Evolutionary conservation across 2,113 vertebrate species (phyloP), one percentile per base, ranked within the genome.

Genomic region (Romanogobio albipinnatus): DNA sequence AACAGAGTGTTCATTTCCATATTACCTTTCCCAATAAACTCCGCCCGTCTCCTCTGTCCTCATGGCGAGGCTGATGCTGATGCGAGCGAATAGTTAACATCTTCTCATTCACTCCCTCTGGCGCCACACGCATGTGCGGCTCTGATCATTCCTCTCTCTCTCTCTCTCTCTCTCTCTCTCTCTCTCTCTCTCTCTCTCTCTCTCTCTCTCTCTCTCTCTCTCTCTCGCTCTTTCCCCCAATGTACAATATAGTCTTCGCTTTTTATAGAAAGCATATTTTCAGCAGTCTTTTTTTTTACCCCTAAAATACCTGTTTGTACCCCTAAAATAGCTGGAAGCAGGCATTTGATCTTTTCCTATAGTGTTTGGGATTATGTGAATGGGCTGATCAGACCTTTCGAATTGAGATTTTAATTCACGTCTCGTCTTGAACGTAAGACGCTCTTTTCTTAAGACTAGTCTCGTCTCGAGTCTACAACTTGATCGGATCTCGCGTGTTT

Each of bases 21-120:
- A 80, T 13, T 66, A 71, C 59, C 36, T 78, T 84, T 66, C 24
- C 51, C 29, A 76, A 39, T 43, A 47, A 76, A 62, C 71, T 66
- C 66, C 71, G 39, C 74, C 85, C 61, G 66, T 61, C 81, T 59
- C 71, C 58, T 26, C 81, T 47, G 53, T 80, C 29, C 81, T 68
- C 73, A 62, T 29, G 68, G 64, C 79, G 73, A 59, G 56, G 76
- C 64, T 85, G 85, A 84, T 85, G 83, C 80, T 86, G 85, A 87
- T 77, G 76, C 47, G 84, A 84, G 85, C 26, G 86, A 81, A 79
- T 82, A 83, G 86, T 86, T 84, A 86, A 77, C 87, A 71, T 90
- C 79, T 76, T 89, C 84, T 82, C 88, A 75, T 73, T 81, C 81
- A 83, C 75, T 88, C 84, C 68, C 76, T 59, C 81, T 76, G 26